Evolutionary conservation across 2,797 vertebrate species (phyloP).

Genomic region (Odontamblyopus lacepedii): DNA sequence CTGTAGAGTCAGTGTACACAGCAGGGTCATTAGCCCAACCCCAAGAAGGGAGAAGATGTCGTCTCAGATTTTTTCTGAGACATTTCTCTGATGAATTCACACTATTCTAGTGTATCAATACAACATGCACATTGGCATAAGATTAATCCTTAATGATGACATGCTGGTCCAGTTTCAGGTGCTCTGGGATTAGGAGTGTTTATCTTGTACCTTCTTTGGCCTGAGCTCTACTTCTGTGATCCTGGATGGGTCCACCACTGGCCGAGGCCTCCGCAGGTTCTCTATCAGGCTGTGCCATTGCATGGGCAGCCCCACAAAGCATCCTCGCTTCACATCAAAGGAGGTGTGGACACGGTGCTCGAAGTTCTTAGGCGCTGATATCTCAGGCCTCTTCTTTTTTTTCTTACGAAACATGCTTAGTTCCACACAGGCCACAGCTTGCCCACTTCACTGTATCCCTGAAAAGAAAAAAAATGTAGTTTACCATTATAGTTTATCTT

Average conservation of each 20-base stretch:
- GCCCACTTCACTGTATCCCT: slow-evolving; percentile 57
- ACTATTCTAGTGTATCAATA: slow-evolving; percentile 20
- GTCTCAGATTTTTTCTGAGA: slow-evolving; percentile 52
- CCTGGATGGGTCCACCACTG: slow-evolving; percentile 94
- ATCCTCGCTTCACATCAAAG: slow-evolving; percentile 91
- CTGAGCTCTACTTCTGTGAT: slow-evolving; percentile 94
- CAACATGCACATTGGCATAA: slow-evolving; percentile 13
- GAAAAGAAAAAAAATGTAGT: slow-evolving; percentile 3
- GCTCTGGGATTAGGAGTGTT: slow-evolving; percentile 6
- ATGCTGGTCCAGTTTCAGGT: slow-evolving; percentile 1
- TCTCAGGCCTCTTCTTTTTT: slow-evolving; percentile 99
- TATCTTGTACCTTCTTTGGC: slow-evolving; percentile 90
- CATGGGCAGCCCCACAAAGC: slow-evolving; percentile 92
- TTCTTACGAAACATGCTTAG: slow-evolving; percentile 96
- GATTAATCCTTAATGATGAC: slow-evolving; percentile 2
- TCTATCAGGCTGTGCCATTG: slow-evolving; percentile 99
- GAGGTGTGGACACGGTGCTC: slow-evolving; percentile 98
- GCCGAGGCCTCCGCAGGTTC: slow-evolving; percentile 91
- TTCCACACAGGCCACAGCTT: slow-evolving; percentile 50
- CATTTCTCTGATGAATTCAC: slow-evolving; percentile 33
- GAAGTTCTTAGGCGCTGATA: slow-evolving; percentile 96
- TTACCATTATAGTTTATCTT: neutral
- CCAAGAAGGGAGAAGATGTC: slow-evolving; percentile 57
- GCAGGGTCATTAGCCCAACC: slow-evolving; percentile 68
- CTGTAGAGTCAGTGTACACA: slow-evolving; percentile 70